Conservation (phyloP, 2,888 invertebrate genomes). For the Sialis fuliginosa region DNA sequence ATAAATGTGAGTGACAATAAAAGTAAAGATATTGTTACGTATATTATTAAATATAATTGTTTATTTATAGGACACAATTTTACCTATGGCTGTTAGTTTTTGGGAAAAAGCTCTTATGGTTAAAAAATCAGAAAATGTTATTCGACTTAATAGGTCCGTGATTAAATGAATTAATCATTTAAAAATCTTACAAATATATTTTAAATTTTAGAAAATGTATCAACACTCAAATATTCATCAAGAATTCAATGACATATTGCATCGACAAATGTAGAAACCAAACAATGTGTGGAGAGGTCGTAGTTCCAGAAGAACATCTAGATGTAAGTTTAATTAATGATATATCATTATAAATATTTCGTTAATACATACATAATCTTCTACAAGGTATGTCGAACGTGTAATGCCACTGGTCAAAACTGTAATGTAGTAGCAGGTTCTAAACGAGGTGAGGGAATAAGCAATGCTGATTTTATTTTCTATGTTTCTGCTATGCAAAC, state of each 20-base stretch:
- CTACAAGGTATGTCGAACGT: slow-evolving; percentile 64
- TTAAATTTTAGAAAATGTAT: slow-evolving; percentile 61
- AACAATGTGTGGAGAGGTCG: slow-evolving; percentile 93
- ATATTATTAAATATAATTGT: background rate
- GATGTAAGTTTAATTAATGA: slow-evolving; percentile 45
- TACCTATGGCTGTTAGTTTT: slow-evolving; percentile 82
- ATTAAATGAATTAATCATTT: slow-evolving; percentile 15
- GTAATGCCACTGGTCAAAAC: slow-evolving; percentile 71
- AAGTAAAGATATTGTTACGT: slow-evolving; percentile 1
- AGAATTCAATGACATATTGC: slow-evolving; percentile 71
- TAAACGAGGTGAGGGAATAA: slow-evolving; percentile 45
- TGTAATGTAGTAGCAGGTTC: slow-evolving; percentile 43
- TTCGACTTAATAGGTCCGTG: slow-evolving; percentile 69
- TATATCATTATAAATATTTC: background rate
- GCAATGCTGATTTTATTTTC: slow-evolving; percentile 83
- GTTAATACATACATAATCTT: slow-evolving; percentile 3
- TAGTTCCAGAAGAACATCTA: slow-evolving; percentile 82
- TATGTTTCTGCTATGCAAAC: slow-evolving; percentile 93
- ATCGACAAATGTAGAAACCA: slow-evolving; percentile 62
- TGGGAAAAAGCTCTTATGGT: slow-evolving; percentile 89
- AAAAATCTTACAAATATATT: background rate
- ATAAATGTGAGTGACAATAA: slow-evolving; percentile 62
- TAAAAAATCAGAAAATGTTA: slow-evolving; percentile 67
- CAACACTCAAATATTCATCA: slow-evolving; percentile 72
- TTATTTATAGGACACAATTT: slow-evolving; percentile 53